These are phyloP conservation scores for Eupelmus urozonus DNA, from an alignment of 2,888 invertebrate species.

Conservation along the genomic window DNA sequence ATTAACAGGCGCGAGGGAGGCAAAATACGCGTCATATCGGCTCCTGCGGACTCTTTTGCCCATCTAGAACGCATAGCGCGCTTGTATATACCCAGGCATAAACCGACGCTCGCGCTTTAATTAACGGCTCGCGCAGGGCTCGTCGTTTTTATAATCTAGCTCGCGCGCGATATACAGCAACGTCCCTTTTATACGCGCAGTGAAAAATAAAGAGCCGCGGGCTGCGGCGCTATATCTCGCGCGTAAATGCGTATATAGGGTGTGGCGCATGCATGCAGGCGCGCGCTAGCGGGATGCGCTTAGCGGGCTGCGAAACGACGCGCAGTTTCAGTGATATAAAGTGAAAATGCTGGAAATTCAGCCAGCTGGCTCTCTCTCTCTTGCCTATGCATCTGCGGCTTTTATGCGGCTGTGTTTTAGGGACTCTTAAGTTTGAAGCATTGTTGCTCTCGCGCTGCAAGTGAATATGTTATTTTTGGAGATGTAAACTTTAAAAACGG, in stretches of 20 bases:
- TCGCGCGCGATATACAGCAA: neutral
- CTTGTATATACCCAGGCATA: neutral
- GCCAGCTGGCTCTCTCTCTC: neutral
- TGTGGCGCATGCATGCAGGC: too few species aligned
- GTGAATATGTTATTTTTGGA: too few species aligned
- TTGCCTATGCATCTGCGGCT: neutral
- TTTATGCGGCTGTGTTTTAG: too few species aligned
- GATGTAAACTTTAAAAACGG: too few species aligned
- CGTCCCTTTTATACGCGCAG: slow-evolving; percentile 1
- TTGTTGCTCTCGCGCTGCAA: too few species aligned
- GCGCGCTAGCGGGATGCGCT: too few species aligned
- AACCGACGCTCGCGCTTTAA: slow-evolving; percentile 27
- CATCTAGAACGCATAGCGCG: neutral
- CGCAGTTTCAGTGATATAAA: neutral
- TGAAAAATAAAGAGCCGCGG: neutral
- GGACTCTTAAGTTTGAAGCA: neutral
- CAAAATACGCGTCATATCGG: neutral
- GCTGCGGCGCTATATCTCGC: neutral
- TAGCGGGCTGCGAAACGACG: slow-evolving; percentile 8
- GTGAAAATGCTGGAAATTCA: slow-evolving; percentile 17
- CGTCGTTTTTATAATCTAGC: slow-evolving; percentile 19
- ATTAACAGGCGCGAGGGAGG: slow-evolving; percentile 10
- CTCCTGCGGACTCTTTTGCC: neutral
- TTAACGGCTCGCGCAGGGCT: slow-evolving; percentile 7
- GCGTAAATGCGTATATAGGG: neutral